A percentile compares a stretch with the other conserved stretches of the same genome.
Evolutionary conservation across 2,888 invertebrate species (phyloP).

Genomic region (Muscina levida): DNA sequence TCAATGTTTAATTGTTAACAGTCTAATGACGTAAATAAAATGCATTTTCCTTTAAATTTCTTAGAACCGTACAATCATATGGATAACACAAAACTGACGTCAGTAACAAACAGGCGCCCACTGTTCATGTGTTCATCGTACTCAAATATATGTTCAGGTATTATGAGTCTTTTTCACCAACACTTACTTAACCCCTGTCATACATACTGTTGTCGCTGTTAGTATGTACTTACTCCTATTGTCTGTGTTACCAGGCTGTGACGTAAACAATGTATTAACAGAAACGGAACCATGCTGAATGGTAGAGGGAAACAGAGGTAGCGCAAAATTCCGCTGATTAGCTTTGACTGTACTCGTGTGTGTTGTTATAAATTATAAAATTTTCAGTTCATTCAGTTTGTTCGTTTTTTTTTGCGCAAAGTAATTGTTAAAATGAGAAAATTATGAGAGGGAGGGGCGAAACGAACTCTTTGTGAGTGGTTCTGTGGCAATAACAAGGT

Average conservation of each 20-base stretch:
- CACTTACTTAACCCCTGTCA: slow-evolving; percentile 14
- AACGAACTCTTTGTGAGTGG: background rate
- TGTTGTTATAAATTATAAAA: slow-evolving; percentile 10
- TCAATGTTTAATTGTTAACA: no score
- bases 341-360: slow-evolving; percentile 18
- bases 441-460: background rate
- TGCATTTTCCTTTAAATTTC: no score
- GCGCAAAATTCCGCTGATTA: background rate
- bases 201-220: no score
- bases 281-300: background rate
- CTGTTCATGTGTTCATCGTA: no score
- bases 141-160: background rate
- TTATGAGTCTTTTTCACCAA: slow-evolving; percentile 13
- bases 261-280: background rate
- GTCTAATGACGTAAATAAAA: no score
- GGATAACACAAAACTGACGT: no score
- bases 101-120: no score
- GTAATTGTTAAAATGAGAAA: slow-evolving; percentile 20
- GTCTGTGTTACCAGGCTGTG: slow-evolving; percentile 2
- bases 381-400: background rate
- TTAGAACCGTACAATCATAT: no score
- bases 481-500: background rate
- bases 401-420: slow-evolving; percentile 8
- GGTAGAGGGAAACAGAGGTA: no score
- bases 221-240: no score